phyloP scores from a whole-genome alignment of 2,888 invertebrate genomes.

The Dicycla oo region DNA sequence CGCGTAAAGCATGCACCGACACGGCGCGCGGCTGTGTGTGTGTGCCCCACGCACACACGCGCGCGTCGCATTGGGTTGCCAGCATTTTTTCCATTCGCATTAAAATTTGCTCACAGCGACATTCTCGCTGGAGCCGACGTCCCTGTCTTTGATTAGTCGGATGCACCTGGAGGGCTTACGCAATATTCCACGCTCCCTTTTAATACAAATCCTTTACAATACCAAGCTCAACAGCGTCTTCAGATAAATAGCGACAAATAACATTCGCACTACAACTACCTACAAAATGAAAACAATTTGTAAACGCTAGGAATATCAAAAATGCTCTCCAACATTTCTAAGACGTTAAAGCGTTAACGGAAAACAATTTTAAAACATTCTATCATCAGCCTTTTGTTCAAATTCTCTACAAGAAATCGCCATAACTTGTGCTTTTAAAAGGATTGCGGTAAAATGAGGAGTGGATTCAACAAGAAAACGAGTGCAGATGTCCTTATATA shows the following conservation, averaged over 20 bases:
- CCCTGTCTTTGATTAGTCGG: conserved; percentile 79
- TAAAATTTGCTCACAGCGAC: conserved; percentile 80
- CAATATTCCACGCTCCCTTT: conserved; percentile 61
- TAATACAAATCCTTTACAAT: conserved; percentile 46
- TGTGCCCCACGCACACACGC: conserved; percentile 77
- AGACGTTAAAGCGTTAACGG: conserved; percentile 63
- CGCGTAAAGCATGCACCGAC: conserved; percentile 91
- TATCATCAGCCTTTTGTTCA: conserved; percentile 79
- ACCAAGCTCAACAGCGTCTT: conserved; percentile 3
- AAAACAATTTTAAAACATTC: conserved; percentile 80
- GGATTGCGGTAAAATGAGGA: conserved; percentile 80
- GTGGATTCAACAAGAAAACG: conserved; percentile 74
- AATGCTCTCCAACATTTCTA: conserved; percentile 58
- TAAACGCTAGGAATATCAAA: conserved; percentile 56
- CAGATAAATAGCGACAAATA: conserved; percentile 16
- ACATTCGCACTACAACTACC: conserved; percentile 20
- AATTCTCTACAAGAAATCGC: conserved; percentile 76
- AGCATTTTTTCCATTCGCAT: conserved; percentile 84
- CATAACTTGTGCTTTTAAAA: conserved; percentile 81
- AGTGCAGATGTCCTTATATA: conserved; percentile 68
- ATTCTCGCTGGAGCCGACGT: conserved; percentile 72
- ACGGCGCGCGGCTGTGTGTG: conserved; percentile 77
- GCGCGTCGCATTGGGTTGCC: conserved; percentile 80
- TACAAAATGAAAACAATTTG: conserved; percentile 56
- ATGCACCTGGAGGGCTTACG: conserved; percentile 82